Base-by-base conservation (phyloP, 2,797 vertebrate genomes). In the Hafferia zeledoni region DNA sequence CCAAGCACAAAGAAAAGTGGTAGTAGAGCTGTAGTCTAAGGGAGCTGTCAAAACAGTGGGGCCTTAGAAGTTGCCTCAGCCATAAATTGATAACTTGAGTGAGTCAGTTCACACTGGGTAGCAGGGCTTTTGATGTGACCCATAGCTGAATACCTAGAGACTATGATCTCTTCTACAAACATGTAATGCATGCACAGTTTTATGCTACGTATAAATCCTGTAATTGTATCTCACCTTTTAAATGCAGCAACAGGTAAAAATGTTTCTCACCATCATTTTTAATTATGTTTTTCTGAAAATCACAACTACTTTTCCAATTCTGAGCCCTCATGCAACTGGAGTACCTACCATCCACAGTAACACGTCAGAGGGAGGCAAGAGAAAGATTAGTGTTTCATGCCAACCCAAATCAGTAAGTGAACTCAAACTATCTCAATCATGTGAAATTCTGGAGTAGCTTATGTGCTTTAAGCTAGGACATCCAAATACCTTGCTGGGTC, bases 401-500 rank as follows among this genome's bases (percentile, higher is more conserved):
- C 76, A 93, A 5, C 28, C 19, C 23, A 27, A 81, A 71, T 83
- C 53, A 68, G 43, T 77, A 68, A 87, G 68, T 74, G 57, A 93
- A 56, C 64, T 91, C 13, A 65, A 89, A 60, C 87, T 89, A 87
- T 75, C 64, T 89, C 83, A 95, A 87, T 43, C 71, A 71, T 39
- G 60, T 17, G 68, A 94, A 91, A 83, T 90, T 87, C 68, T 60
- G 69, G 53, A 67, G 59, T 68, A 82, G 59, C 60, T 94, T 68
- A 68, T 74, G 24, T 37, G 18, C 49, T 83, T 82, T 91, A 87
- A 89, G 46, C 37, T 59, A 53, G 44, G 78, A 56, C 79, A 68
- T 80, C 78, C 81, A 89, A 92, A 89, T 83, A 71, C 33, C 75
- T 87, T 89, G 84, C 82, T 87, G 81, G 59, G 75, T 17, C 82